These are phyloP conservation scores for Nothoprocta perdicaria DNA, from an alignment of 2,113 vertebrate genomes.

Conservation along the genomic window DNA sequence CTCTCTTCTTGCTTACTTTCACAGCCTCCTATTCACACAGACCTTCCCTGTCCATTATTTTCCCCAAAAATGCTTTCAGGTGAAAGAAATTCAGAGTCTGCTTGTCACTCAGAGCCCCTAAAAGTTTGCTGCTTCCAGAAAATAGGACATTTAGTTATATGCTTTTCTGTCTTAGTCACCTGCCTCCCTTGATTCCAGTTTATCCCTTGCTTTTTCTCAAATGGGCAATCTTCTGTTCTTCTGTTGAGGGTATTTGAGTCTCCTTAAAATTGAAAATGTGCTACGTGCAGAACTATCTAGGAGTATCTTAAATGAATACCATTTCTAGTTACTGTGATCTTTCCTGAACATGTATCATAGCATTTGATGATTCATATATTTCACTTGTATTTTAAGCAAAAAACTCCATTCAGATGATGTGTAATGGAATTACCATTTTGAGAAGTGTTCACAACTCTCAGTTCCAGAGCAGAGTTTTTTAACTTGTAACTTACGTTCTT, in stretches of 20 bases:
- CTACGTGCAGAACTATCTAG: neutral
- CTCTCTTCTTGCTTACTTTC: neutral
- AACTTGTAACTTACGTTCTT: neutral
- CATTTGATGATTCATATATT: neutral
- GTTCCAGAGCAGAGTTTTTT: neutral
- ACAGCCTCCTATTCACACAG: neutral
- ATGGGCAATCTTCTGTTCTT: neutral
- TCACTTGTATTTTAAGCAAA: neutral
- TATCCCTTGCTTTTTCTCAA: neutral
- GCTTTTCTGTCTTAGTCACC: neutral
- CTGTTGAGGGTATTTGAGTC: neutral
- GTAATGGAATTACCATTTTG: neutral
- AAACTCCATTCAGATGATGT: neutral
- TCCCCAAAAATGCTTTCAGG: neutral
- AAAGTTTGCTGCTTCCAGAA: neutral
- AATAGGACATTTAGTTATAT: neutral
- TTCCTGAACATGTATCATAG: neutral
- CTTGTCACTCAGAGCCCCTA: neutral
- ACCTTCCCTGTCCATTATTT: neutral
- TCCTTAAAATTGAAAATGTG: neutral
- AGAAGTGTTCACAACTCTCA: neutral
- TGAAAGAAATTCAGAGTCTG: neutral
- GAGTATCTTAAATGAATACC: neutral
- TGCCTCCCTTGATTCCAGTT: neutral
- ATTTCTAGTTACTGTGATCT: neutral